Evolutionary conservation across 2,888 invertebrate species (phyloP), one percentile per base, ranked within the genome.

Genomic region (Mythimna albipuncta): DNA sequence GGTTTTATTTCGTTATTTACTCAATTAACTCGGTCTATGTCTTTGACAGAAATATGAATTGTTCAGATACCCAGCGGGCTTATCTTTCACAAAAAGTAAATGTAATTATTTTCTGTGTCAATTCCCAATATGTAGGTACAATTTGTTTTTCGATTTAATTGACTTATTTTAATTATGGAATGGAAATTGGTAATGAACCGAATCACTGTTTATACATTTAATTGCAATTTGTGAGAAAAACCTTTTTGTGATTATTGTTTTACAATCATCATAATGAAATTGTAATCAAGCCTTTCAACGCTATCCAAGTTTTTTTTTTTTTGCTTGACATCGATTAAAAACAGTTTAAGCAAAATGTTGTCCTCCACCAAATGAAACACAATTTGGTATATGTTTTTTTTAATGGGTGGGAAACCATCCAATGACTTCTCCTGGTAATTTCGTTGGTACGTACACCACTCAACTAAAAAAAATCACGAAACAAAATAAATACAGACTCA

Each of bases 401-500:
- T 32, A 4, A 4, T 4, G 5, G 32, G 32, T 32, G 32, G 32
- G 1, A 32, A 32, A 32, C 3, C 32, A 3, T 32, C 32, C 5
- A 32, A 32, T 32, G 5, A 32, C 32, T 32, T 32, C 32, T 32
- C 32, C 32, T 5, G 26, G 26, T 26, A 26, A 26, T 26, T 26
- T 26, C 50, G 9, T 13, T 67, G 16, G 21, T 50, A 77, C 41
- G 57, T 55, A 55, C 10, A 55, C n/a, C 68, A 57, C 77, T 72
- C 55, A 47, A 79, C 19, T 26, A 26, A 26, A 26, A 59, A 59
- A 59, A 70, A 74, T 54, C 78, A 70, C n/a, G 26, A 54, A 62
- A 65, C 64, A 64, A 82, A 77, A 76, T 64, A 72, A 77, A 76
- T 64, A 72, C 55, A 64, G 21, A 68, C 77, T 68, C 78, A 66